These are phyloP conservation scores for Camponotus floridanus DNA, from an alignment of 1,140 invertebrate species.

Conservation along the genomic window DNA sequence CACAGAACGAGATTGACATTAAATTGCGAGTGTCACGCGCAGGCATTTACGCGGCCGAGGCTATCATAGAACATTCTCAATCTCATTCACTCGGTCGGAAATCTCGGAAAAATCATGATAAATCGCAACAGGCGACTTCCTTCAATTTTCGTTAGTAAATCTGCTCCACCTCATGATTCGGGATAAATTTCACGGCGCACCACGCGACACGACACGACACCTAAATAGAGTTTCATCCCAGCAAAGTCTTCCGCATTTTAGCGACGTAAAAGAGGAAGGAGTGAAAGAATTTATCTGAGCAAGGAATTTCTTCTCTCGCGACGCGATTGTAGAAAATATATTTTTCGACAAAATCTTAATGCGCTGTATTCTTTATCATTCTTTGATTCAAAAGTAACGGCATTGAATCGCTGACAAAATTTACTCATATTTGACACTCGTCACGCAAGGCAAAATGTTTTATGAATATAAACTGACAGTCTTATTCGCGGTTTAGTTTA, in stretches of 20 bases:
- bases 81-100: conserved; percentile 55
- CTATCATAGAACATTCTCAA: conserved; percentile 37
- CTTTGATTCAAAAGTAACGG: conserved; percentile 6
- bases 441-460: background rate
- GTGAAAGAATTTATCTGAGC: background rate
- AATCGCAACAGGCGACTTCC: conserved; percentile 50
- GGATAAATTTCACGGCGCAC: background rate
- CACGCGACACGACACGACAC: background rate
- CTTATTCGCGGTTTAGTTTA: background rate
- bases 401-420: background rate
- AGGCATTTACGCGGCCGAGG: background rate
- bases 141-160: conserved; percentile 69
- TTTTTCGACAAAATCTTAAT: conserved; percentile 1
- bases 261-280: background rate
- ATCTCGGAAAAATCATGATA: conserved; percentile 58
- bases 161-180: background rate
- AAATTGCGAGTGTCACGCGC: conserved; percentile 50
- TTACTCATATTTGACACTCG: conserved; percentile 28
- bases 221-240: conserved; percentile 34
- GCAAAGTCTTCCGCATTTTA: background rate
- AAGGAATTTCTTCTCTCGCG: background rate
- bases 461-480: conserved; percentile 13
- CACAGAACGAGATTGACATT: conserved; percentile 29
- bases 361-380: conserved; percentile 9
- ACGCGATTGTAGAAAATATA: background rate